Percentiles rank a stretch among this genome's conserved stretches.
Evolutionary conservation across 2,888 invertebrate genomes (phyloP).

Genomic region (Lypha dubia): DNA sequence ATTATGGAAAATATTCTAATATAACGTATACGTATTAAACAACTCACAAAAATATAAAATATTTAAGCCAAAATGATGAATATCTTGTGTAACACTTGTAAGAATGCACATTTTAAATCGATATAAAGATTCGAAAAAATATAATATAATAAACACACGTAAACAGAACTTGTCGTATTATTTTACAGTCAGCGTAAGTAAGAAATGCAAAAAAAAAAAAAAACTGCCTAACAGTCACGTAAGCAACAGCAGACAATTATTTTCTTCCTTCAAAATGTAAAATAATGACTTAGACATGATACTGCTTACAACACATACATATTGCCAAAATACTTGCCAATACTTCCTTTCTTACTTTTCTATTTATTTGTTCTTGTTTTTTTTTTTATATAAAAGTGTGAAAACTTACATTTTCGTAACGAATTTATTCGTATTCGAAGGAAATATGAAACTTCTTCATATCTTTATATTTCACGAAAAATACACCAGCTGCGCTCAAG

Average conservation of each 20-base stretch:
- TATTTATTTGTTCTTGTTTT: too few species aligned
- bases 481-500: not conserved
- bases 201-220: not conserved
- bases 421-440: not conserved
- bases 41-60: too few species aligned
- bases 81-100: too few species aligned
- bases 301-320: not conserved
- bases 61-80: too few species aligned
- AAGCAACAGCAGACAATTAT: not conserved
- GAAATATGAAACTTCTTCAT: not conserved
- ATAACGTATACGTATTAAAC: too few species aligned
- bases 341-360: too few species aligned
- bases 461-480: not conserved
- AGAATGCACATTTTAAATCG: too few species aligned
- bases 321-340: not conserved
- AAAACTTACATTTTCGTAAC: not conserved
- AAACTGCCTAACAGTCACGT: not conserved
- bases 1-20: too few species aligned
- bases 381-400: not conserved
- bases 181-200: not conserved
- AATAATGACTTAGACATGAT: slow-evolving; percentile 23
- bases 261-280: not conserved
- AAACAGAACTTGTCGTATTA: too few species aligned
- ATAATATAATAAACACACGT: too few species aligned
- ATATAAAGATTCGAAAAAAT: too few species aligned